Evolutionary conservation across 2,113 vertebrate species (phyloP).

Genomic region (Urocitellus parryii): DNA sequence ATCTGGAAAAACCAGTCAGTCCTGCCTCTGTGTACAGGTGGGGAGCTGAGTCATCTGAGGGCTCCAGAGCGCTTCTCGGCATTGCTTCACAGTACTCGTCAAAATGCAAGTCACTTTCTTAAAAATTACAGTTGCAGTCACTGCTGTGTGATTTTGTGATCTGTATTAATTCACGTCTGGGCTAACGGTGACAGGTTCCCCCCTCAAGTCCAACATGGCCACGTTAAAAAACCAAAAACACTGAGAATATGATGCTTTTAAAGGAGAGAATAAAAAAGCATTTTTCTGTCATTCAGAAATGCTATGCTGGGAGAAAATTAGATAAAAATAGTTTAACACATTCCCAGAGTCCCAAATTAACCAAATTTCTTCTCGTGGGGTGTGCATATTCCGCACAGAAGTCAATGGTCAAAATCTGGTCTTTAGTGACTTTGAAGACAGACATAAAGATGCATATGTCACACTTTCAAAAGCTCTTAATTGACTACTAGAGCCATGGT

Average conservation of each 20-base stretch:
- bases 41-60: background rate
- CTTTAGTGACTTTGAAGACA: slow-evolving; percentile 74
- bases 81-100: background rate
- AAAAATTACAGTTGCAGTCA: background rate
- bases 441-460: slow-evolving; percentile 67
- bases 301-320: slow-evolving; percentile 60
- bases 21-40: background rate
- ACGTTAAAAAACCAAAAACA: slow-evolving; percentile 15
- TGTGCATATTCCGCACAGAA: slow-evolving; percentile 63
- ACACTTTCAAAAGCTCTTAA: slow-evolving; percentile 76
- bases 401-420: slow-evolving; percentile 80
- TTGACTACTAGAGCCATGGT: slow-evolving; percentile 63
- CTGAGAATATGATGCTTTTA: slow-evolving; percentile 28
- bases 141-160: background rate
- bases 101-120: background rate
- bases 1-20: slow-evolving; percentile 2
- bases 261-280: background rate
- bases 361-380: slow-evolving; percentile 45
- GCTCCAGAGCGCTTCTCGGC: background rate
- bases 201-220: background rate
- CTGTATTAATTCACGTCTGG: background rate
- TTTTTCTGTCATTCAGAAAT: slow-evolving; percentile 63
- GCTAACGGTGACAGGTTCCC: background rate
- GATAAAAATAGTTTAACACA: slow-evolving; percentile 75
- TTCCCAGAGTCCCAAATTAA: slow-evolving; percentile 69